Evolutionary conservation across 2,113 vertebrate species (phyloP).

Genomic region (Hydropotes inermis): DNA sequence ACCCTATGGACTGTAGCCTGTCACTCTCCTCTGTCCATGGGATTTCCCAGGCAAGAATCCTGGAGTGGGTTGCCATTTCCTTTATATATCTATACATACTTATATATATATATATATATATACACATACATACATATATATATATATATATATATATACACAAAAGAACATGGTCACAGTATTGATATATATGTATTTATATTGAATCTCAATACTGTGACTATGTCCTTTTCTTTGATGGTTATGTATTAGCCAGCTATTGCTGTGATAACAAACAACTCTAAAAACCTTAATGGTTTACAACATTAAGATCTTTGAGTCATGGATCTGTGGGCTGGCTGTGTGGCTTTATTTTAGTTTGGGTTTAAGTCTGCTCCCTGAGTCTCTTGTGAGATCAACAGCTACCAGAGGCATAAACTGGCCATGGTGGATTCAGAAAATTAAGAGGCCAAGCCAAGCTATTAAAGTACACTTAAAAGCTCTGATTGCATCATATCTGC

Average conservation of each 20-base stretch:
- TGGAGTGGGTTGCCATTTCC: not conserved
- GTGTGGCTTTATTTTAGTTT: not conserved
- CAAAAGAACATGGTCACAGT: too few species aligned
- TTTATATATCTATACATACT: not conserved
- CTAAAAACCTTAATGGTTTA: not conserved
- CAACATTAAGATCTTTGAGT: not conserved
- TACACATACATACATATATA: not conserved
- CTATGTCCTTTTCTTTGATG: not conserved
- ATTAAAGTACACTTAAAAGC: not conserved
- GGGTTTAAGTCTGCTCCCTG: not conserved
- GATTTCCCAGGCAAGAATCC: not conserved
- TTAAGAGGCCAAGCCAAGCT: not conserved
- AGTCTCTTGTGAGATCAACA: not conserved
- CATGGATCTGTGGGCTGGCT: not conserved
- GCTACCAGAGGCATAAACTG: not conserved
- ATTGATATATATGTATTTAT: too few species aligned
- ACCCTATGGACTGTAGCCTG: not conserved
- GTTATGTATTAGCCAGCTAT: not conserved
- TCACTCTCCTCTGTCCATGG: not conserved
- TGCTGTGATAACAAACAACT: not conserved
- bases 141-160: not conserved
- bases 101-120: too few species aligned
- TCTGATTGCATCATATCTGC: not conserved
- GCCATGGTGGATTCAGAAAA: not conserved
- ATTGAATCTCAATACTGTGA: not conserved